Conservation (phyloP, 2,888 invertebrate genomes). For the Cataglyphis cursor region DNA sequence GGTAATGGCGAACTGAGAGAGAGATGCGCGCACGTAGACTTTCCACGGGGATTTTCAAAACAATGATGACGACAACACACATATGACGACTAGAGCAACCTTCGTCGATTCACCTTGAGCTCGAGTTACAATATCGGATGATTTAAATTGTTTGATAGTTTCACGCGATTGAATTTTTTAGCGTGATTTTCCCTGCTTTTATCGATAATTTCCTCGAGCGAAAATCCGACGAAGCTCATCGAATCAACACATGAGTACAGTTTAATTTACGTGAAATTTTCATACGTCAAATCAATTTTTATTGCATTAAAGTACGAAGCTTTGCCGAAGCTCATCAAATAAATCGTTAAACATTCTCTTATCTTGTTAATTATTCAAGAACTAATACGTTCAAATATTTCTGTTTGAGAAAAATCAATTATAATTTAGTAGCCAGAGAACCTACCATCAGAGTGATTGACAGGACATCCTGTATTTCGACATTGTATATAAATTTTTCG, state of each 20-base stretch:
- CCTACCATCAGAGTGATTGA: neutral
- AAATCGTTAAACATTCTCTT: neutral
- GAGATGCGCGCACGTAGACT: constrained; percentile 11
- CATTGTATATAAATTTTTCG: constrained; percentile 19
- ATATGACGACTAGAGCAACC: constrained; percentile 17
- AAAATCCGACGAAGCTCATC: neutral
- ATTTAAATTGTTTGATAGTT: neutral
- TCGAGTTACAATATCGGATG: constrained; percentile 14
- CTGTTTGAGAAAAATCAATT: neutral
- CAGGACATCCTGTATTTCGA: neutral
- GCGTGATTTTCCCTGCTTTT: neutral
- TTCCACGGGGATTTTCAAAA: constrained; percentile 2
- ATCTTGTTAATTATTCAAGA: neutral
- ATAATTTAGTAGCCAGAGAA: neutral
- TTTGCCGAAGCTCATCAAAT: neutral
- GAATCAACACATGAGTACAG: neutral
- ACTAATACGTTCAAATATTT: neutral
- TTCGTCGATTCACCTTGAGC: constrained; percentile 20
- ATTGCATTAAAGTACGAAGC: neutral
- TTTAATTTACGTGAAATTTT: neutral
- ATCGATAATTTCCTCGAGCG: neutral
- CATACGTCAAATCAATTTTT: neutral
- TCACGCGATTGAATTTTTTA: constrained; percentile 13
- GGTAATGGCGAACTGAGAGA: constrained; percentile 28
- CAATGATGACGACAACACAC: neutral